A percentile compares a stretch with the other conserved stretches of the same genome.
These are phyloP conservation scores for Drosophila sechellia DNA, from an alignment of 1,140 invertebrate genomes.

Conservation along the genomic window DNA sequence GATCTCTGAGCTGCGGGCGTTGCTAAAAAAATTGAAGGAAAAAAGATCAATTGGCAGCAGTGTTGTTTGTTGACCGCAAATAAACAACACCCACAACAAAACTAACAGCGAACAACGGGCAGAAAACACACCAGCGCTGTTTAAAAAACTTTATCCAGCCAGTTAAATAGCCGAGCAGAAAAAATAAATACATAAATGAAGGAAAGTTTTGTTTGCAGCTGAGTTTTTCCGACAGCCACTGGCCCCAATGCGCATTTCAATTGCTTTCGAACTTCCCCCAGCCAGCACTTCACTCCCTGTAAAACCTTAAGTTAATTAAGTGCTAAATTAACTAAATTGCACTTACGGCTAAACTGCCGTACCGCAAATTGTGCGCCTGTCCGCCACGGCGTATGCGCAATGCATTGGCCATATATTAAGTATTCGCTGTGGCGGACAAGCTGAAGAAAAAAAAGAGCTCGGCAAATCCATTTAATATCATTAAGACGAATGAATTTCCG, in stretches of 20 bases:
- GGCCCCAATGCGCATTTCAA: constrained; percentile 75
- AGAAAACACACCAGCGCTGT: constrained; percentile 69
- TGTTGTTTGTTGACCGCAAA: constrained; percentile 66
- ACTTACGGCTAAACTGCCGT: constrained; percentile 37
- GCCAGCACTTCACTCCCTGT: constrained; percentile 8
- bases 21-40: too few relatives aligned
- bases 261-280: constrained; percentile 49
- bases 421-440: constrained; percentile 1
- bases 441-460: background rate
- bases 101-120: constrained; percentile 61
- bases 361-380: constrained; percentile 45
- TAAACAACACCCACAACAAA: constrained; percentile 59
- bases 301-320: constrained; percentile 70
- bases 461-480: constrained; percentile 9
- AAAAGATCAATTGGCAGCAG: too few relatives aligned
- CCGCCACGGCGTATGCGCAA: constrained; percentile 46
- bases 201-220: constrained; percentile 45
- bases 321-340: constrained; percentile 79
- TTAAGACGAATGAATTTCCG: constrained; percentile 42
- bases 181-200: constrained; percentile 42
- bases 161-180: constrained; percentile 52
- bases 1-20: too few relatives aligned
- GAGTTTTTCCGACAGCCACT: constrained; percentile 67
- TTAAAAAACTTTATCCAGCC: constrained; percentile 65
- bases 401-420: constrained; percentile 47